phyloP scores from a whole-genome alignment of 2,797 vertebrate genomes.

The Scomberomorus guttatus region DNA sequence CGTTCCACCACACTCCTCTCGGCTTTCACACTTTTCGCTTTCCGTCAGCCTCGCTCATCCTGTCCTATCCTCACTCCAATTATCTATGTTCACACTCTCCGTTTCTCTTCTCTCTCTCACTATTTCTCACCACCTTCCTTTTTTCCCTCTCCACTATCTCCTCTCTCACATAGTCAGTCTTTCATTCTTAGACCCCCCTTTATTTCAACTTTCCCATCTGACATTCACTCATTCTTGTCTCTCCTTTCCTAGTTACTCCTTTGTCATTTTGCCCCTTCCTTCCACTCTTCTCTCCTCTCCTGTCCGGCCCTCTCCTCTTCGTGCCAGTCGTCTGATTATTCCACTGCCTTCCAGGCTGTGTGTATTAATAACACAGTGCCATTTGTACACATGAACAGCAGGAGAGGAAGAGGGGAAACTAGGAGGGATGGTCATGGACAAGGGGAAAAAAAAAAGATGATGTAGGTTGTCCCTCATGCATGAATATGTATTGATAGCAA shows the following conservation, averaged over 20 bases:
- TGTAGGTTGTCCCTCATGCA: not conserved
- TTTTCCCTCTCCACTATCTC: constrained; percentile 13
- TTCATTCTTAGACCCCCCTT: constrained; percentile 18
- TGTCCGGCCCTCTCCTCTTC: constrained; percentile 1
- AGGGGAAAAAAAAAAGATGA: not conserved
- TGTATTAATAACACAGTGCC: constrained; percentile 49
- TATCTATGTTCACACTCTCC: constrained; percentile 43
- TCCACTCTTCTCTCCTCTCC: constrained; percentile 4
- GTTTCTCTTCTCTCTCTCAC: constrained; percentile 7
- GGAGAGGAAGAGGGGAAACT: not conserved
- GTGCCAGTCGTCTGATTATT: constrained; percentile 41
- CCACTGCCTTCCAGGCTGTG: constrained; percentile 28
- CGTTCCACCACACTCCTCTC: constrained; percentile 49
- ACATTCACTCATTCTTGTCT: constrained; percentile 22
- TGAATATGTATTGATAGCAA: constrained; percentile 20
- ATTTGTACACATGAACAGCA: constrained; percentile 36
- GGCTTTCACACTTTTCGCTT: constrained; percentile 38
- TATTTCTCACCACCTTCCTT: not conserved
- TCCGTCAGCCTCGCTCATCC: constrained; percentile 39
- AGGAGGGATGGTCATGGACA: not conserved
- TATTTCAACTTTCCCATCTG: constrained; percentile 34
- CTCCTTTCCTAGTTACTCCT: constrained; percentile 6
- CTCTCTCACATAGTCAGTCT: constrained; percentile 11
- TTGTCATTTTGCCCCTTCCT: constrained; percentile 10
- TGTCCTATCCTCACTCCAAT: constrained; percentile 51